These are phyloP conservation scores for Brachionus calyciflorus DNA, from an alignment of 1,140 invertebrate genomes.

Conservation along the genomic window DNA sequence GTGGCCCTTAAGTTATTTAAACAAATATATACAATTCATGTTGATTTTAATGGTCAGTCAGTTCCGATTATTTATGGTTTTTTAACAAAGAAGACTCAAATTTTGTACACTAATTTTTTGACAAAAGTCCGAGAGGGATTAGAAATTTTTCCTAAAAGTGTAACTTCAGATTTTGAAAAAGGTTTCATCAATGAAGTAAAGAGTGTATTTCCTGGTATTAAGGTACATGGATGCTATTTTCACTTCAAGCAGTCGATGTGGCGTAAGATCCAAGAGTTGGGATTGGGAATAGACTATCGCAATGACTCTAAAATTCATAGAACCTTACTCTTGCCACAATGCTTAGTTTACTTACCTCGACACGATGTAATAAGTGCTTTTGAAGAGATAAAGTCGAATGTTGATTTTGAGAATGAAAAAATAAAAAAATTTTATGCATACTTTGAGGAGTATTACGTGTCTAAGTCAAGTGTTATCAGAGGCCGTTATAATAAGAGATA, in stretches of 20 bases:
- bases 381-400: neutral
- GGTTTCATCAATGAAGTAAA: neutral
- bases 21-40: too few species aligned
- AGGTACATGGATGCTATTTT: neutral
- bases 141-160: neutral
- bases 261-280: neutral
- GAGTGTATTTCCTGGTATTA: neutral
- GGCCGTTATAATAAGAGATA: too few species aligned
- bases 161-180: constrained; percentile 7
- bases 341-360: neutral
- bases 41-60: too few species aligned
- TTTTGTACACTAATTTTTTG: neutral
- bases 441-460: neutral
- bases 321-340: neutral
- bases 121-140: neutral
- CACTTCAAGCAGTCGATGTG: neutral
- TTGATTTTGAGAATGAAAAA: neutral
- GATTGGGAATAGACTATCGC: neutral
- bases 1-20: too few species aligned
- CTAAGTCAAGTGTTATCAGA: neutral
- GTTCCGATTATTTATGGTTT: too few species aligned
- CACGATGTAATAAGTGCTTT: neutral
- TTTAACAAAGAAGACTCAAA: neutral
- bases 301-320: neutral
- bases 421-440: neutral